phyloP scores from a whole-genome alignment of 2,113 vertebrate species.

The Phyllostomus discolor region DNA sequence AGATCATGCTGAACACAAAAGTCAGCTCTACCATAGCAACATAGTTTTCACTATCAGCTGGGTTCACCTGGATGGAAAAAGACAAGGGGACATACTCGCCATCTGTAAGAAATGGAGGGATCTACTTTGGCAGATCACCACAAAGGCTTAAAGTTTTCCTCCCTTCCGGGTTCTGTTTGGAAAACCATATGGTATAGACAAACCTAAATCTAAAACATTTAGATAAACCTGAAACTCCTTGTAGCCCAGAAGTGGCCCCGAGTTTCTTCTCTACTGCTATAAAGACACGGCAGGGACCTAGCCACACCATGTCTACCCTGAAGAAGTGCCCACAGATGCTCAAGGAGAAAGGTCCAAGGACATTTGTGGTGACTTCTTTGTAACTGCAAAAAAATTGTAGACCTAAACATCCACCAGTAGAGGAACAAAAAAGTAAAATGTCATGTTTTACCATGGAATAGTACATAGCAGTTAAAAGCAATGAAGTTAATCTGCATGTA shows the following conservation, averaged over 20 bases:
- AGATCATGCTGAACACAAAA: conserved; percentile 92
- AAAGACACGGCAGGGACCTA: neutral
- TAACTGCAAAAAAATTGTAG: neutral
- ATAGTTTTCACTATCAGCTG: conserved; percentile 78
- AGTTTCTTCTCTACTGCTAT: neutral
- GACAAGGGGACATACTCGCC: neutral
- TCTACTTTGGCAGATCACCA: neutral
- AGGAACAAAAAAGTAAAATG: neutral
- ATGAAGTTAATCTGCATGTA: neutral
- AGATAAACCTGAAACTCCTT: neutral
- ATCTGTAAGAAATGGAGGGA: neutral
- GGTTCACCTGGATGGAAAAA: conserved; percentile 80
- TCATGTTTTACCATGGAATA: neutral
- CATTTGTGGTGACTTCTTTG: neutral
- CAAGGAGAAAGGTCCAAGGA: neutral
- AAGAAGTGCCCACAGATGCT: neutral
- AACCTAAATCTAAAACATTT: neutral
- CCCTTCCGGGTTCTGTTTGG: neutral
- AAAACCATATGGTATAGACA: neutral
- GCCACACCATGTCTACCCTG: neutral
- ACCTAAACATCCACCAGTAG: neutral
- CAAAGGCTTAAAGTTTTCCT: neutral
- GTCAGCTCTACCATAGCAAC: conserved; percentile 84
- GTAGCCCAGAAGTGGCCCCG: neutral
- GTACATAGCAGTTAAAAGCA: neutral